Base-by-base conservation (phyloP, 2,888 invertebrate genomes). In the Ethmia dodecea region DNA sequence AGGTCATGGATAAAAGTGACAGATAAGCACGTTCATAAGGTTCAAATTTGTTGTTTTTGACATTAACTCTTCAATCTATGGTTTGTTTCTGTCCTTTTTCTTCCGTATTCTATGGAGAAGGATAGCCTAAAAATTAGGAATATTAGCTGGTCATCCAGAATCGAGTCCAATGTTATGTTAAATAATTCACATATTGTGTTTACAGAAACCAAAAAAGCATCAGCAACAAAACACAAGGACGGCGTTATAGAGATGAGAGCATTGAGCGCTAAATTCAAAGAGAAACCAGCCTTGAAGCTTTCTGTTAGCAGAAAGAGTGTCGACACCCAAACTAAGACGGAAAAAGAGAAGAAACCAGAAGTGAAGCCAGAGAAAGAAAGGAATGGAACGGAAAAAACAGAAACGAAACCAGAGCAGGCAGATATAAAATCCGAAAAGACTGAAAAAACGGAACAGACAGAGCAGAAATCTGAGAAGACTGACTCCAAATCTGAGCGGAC, bases 181-280 rank as follows among this genome's bases (percentile, higher is more conserved):
- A 1, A 20, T 1, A 22, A 22, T 22, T 22, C n/a, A n/a, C n/a
- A 4, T 25, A 8, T 26, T 42, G 37, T 39, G 33, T 35, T 67
- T 65, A 20, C 72, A 84, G 83, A 79, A 42, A 34, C 70, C 5
- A 80, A 74, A 43, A 77, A 72, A 33, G 45, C 80, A 1, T 57
- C 63, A 8, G 22, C 49, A 3, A 55, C 73, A 0, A 83, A 84
- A 50, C 83, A 77, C 42, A 84, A 86, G 45, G 65, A 56, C 1
- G 87, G 86, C 1, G 86, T 86, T 2, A 87, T 87, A 29, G 87
- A 87, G 43, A 87, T 87, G 87, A 55, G 87, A 48, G 84, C 86
- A 0, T 50, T 87, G 0, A 83, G 84, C 41, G 73, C 79, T 0
- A 83, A 83, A 38, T 83, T 78, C 44, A 75, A 76, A 42, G 74